Conservation (phyloP, 1,140 invertebrate species). For the Drosophila biarmipes region DNA sequence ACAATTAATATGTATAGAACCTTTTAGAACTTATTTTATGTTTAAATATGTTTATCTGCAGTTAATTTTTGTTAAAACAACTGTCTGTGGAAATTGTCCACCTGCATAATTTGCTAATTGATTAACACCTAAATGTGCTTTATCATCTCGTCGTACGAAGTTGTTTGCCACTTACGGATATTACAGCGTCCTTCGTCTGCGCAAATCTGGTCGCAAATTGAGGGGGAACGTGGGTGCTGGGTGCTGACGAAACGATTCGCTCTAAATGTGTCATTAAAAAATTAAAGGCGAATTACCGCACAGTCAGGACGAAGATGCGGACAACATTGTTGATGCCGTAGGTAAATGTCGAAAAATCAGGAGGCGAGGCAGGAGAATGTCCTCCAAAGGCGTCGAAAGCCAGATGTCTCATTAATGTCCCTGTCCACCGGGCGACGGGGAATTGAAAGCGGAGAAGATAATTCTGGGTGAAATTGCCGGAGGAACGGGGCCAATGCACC, state of each 20-base stretch:
- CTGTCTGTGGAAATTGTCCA: neutral
- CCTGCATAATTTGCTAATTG: conserved; percentile 43
- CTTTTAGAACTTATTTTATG: neutral
- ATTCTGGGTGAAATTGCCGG: conserved; percentile 11
- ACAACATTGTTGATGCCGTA: conserved; percentile 60
- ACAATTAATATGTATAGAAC: too few species aligned
- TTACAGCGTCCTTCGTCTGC: conserved; percentile 20
- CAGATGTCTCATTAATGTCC: conserved; percentile 42
- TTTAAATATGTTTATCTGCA: neutral
- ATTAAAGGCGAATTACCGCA: conserved; percentile 69
- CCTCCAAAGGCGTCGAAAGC: conserved; percentile 31
- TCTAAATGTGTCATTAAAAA: conserved; percentile 76
- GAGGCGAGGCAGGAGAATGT: conserved; percentile 1
- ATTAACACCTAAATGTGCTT: conserved; percentile 60
- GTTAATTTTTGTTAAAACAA: neutral
- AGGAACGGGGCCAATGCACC: conserved; percentile 9
- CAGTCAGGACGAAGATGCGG: conserved; percentile 34
- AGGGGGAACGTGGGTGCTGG: neutral
- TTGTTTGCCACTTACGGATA: conserved; percentile 56
- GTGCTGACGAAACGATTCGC: conserved; percentile 1
- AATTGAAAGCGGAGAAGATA: conserved; percentile 8
- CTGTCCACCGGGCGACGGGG: conserved; percentile 4
- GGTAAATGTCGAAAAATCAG: neutral
- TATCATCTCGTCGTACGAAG: conserved; percentile 38
- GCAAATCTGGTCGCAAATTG: conserved; percentile 22